Evolutionary conservation across 2,888 invertebrate species (phyloP), one percentile per base, ranked within the genome.

Genomic region (Trachelus troglodyta): DNA sequence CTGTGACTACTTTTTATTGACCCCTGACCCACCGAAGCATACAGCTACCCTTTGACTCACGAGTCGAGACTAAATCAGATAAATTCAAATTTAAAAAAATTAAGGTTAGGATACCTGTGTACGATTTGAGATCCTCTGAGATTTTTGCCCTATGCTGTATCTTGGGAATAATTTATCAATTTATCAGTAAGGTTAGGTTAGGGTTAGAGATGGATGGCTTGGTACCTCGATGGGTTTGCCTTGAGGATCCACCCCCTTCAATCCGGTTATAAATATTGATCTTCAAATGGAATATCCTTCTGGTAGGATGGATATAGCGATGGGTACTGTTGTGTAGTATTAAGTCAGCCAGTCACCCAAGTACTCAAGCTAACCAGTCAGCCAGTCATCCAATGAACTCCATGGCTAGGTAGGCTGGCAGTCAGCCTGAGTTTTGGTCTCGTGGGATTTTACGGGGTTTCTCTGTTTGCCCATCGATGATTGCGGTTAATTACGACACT

Each of bases 1-100:
- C 87, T 88, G 34, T 56, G 56, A 56, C 56, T 23, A 40, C 23
- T 56, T 56, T 56, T 56, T 23, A 9, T 56, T 56, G 56, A 23
- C 56, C 56, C 56, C 23, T 56, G 56, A 56, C 56, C 56, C 23
- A 56, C 6, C 23, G 9, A 23, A 56, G 2, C 23, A 56, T 9
- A 23, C 40, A 23, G 23, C 23, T 23, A 56, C 56, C 56, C 56
- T 56, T 56, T 56, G 56, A 56, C 23, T 23, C 23, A 40, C 15
- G 23, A 23, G 9, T 23, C 56, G 15, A 56, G 23, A 56, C 9
- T 9, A 6, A 56, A 23, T 56, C 23, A 9, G 1, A 56, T 56
- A 23, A 56, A 9, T 56, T 56, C 0, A 1, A 56, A 35, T 12
- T 35, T 1, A 1, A 0, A 0, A 23, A 56, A 35, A 35, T 35